Base-by-base conservation (phyloP, 2,113 vertebrate species). In the Dromaius novaehollandiae region DNA sequence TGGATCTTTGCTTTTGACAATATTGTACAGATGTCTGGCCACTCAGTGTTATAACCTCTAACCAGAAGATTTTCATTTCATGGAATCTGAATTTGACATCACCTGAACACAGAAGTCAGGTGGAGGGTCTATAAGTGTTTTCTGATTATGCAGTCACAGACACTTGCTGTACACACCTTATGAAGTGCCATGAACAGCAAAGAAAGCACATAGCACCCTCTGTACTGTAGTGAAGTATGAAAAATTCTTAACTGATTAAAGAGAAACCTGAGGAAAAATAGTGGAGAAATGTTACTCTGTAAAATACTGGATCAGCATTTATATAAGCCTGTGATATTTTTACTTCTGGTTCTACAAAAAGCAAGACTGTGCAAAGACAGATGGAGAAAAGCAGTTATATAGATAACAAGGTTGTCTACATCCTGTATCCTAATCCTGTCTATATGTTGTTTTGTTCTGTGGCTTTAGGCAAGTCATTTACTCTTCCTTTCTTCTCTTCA, bases 401-500 rank as follows among this genome's bases (percentile, higher is more conserved):
- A 42, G 89, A 5, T 66, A 17, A n/a, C 0, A 1, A 80, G 44
- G 30, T 6, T 51, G 50, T 13, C 65, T 3, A 0, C 15, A n/a
- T 68, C 66, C 76, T 64, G 11, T 63, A 55, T 79, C 82, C 46
- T 65, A 10, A 3, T 24, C 21, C 78, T 77, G 68, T 17, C 89
- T 48, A 3, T 9, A 2, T 0, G 1, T 56, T 26, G 42, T 8
- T 46, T 40, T 9, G n/a, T 36, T 68, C 68, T 7, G 42, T 25
- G 88, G 30, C 82, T 89, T 36, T 19, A 18, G 61, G 64, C 73
- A 61, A 93, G 56, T 19, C 84, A 22, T 64, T 93, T n/a, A 9
- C 61, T 84, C 40, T 82, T 78, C 40, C 69, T 78, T 42, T 7
- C 68, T 60, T 17, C 60, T 77, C 44, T 22, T 48, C 73, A n/a